Base-by-base conservation (phyloP, 2,888 invertebrate genomes). In the Oscheius sp. region DNA sequence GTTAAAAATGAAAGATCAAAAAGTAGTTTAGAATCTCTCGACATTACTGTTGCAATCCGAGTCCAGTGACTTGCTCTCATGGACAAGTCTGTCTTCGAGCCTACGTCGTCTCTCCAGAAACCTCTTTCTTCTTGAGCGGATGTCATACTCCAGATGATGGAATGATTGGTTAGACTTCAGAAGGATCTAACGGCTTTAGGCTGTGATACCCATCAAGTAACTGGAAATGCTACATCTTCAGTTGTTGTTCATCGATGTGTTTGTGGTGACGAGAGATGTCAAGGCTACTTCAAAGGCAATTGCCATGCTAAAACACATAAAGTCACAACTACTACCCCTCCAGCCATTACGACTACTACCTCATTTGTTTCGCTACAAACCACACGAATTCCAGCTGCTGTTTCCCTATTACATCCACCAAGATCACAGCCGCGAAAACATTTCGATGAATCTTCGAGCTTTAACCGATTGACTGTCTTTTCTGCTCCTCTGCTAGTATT, bases 51-150 rank as follows among this genome's bases (percentile, higher is more conserved):
- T 77, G 77, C 27, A 58, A 73, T 27, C 64, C 75, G 8, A 69
- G 72, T 15, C 75, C 72, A 3, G 67, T 73, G 1, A 25, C 52
- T 29, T 69, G 61, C 45, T 12, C 37, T 8, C n/a, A 37, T 17
- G 31, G 31, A 5, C 58, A 67, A 39, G 72, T 70, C 1, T 78
- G 78, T 48, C 71, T 78, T 8, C 71, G 78, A 64, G 78, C 78
- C 10, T 67, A 70, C 15, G 74, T 78, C 33, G 69, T 68, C 45
- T 73, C 78, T 10, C 71, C 71, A 1, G 71, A 76, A 23, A 74
- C 73, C 4, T 73, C 68, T 29, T 78, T 78, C 61, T 76, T 74
- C 64, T 65, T 78, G 3, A 76, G 75, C 25, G 78, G 78, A 5
- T 78, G 78, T 58, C 74, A 76, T 64, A 63, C 66, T 2, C 69